phyloP scores from a whole-genome alignment of 2,797 vertebrate species.

The Sebastes cheni region DNA sequence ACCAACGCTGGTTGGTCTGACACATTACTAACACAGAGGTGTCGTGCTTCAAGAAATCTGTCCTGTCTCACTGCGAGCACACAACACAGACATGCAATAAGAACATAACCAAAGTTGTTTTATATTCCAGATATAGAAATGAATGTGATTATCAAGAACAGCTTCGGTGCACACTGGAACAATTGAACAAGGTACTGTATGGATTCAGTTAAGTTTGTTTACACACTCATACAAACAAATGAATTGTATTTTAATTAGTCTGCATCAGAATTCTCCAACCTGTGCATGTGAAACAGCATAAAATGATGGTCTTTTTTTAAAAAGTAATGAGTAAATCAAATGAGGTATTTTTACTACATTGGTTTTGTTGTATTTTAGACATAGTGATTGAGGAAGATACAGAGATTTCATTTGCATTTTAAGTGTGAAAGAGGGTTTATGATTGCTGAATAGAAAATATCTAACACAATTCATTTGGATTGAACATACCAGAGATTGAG shows the following conservation, averaged over 20 bases:
- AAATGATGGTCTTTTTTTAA: neutral
- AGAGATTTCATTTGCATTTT: neutral
- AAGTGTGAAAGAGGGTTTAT: neutral
- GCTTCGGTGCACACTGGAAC: constrained; percentile 87
- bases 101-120: constrained; percentile 5
- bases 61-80: neutral
- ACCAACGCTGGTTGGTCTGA: neutral
- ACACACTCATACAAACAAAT: neutral
- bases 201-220: neutral
- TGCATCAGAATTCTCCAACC: neutral
- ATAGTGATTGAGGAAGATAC: neutral
- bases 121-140: constrained; percentile 88
- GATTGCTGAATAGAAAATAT: neutral
- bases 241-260: neutral
- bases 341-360: neutral
- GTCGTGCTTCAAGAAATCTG: neutral
- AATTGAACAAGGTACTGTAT: constrained; percentile 88
- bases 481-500: neutral
- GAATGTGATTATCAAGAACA: constrained; percentile 92
- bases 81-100: neutral
- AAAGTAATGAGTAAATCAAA: neutral
- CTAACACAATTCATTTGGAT: neutral
- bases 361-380: neutral
- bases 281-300: neutral
- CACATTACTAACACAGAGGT: neutral